Conservation (phyloP, 2,888 invertebrate genomes). For the Campoplex capitator region DNA sequence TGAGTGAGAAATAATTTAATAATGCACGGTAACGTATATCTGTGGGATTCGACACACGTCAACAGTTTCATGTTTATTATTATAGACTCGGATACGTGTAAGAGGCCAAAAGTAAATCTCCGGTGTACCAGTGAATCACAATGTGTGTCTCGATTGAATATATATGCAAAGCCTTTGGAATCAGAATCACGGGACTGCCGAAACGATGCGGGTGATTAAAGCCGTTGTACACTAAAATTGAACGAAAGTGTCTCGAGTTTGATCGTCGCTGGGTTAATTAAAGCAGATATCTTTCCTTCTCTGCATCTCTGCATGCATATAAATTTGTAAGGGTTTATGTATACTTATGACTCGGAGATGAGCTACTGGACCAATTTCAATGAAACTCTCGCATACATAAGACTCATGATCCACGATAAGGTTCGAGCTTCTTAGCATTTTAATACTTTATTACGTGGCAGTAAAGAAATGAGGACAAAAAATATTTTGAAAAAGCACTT, state of each 20-base stretch:
- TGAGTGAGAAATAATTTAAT: constrained; percentile 20
- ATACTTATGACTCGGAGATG: not conserved
- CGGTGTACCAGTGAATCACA: not conserved
- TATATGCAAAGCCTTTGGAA: constrained; percentile 31
- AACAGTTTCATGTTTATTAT: constrained; percentile 38
- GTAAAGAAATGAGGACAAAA: too few relatives aligned
- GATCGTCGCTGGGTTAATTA: not conserved
- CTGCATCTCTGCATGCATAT: not conserved
- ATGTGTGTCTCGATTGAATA: not conserved
- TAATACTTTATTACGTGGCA: too few relatives aligned
- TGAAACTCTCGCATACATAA: not conserved
- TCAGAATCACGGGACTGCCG: constrained; percentile 56
- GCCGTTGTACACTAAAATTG: constrained; percentile 10
- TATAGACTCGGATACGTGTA: not conserved
- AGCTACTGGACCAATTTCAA: not conserved
- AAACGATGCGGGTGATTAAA: constrained; percentile 62
- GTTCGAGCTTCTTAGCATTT: too few relatives aligned
- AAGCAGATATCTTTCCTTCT: not conserved
- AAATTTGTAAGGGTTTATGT: not conserved
- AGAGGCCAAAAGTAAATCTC: not conserved
- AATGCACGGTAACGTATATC: constrained; percentile 21
- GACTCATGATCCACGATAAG: too few relatives aligned
- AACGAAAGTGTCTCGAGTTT: not conserved
- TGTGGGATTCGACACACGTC: not conserved
- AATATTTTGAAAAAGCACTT: too few relatives aligned